Evolutionary conservation across 2,888 invertebrate species (phyloP), one percentile per base, ranked within the genome.

Genomic region (Leptinotarsa peninsularis): DNA sequence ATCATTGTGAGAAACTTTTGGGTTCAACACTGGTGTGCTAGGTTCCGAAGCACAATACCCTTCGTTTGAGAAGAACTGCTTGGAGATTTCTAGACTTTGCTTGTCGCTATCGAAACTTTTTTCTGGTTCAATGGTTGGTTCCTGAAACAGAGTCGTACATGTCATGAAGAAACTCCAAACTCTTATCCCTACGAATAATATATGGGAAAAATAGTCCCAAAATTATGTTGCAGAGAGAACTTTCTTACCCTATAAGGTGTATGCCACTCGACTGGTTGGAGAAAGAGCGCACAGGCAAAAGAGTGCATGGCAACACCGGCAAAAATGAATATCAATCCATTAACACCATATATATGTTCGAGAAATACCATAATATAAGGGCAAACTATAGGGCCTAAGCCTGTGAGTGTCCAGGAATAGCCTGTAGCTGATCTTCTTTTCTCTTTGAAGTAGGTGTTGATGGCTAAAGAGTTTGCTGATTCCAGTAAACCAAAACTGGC

Each of bases 251-350:
- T 85, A 81, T 88, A 89, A 84, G 91, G 91, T 4, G 91, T 89
- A 84, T 95, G 94, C 93, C 93, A 93, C 85, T 92, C 92, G 0
- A 94, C 93, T 4, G 95, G 95, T 83, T 94, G 94, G 63, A 94
- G 88, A 71, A 95, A 87, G 74, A 93, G 88, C 3, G 93, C 91
- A 80, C 92, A 93, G 43, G 92, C 92, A 69, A 94, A 87, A 0
- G 93, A 91, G 84, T 95, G 93, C 72, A 93, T 88, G 1, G 93
- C 90, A 74, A 94, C 89, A 4, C 91, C 94, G 21, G 92, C 90
- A 81, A 94, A 91, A 49, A 94, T 89, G 18, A 94, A 86, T 68
- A 93, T 90, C 0, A 94, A 91, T 27, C 94, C 94, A 73, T 91
- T 90, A 80, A 93, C 92, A 0, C 92, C 94, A 76, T 92, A 93